Percentiles rank a stretch among this genome's conserved stretches.
phyloP scores from a whole-genome alignment of 1,140 invertebrate species.

The Megalopta genalis region DNA sequence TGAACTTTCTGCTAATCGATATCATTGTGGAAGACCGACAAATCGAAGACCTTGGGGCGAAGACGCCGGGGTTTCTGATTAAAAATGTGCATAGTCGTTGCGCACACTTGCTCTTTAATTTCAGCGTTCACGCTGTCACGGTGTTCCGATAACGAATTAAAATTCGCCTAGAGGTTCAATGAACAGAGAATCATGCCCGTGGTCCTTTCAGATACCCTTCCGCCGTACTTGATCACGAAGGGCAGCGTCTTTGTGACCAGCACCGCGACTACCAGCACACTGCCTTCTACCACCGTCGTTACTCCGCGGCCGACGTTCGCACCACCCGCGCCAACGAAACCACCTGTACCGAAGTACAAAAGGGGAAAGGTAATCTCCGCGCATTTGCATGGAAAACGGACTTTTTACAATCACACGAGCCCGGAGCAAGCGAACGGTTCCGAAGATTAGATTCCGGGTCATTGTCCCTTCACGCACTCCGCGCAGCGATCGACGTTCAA shows the following conservation, averaged over 20 bases:
- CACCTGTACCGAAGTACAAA: slow-evolving; percentile 85
- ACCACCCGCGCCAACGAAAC: slow-evolving; percentile 77
- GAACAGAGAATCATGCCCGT: neutral
- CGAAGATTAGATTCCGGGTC: neutral
- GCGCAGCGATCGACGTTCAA: neutral
- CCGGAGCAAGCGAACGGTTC: neutral
- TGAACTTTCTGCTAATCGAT: too few species aligned
- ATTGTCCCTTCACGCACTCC: neutral
- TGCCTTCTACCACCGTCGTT: slow-evolving; percentile 75
- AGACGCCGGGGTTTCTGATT: too few species aligned
- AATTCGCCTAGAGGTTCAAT: too few species aligned
- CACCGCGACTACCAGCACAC: slow-evolving; percentile 76
- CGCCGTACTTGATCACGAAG: slow-evolving; percentile 77
- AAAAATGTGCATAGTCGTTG: too few species aligned
- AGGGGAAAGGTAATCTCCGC: slow-evolving; percentile 80
- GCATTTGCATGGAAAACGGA: neutral
- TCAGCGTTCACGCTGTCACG: too few species aligned
- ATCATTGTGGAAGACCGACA: too few species aligned
- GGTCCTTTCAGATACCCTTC: slow-evolving; percentile 78
- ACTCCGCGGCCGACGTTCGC: slow-evolving; percentile 74
- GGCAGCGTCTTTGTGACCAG: slow-evolving; percentile 77
- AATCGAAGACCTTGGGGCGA: too few species aligned
- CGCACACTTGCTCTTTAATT: too few species aligned
- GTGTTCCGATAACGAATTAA: too few species aligned
- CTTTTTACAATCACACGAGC: neutral